phyloP scores from a whole-genome alignment of 2,888 invertebrate species.

The Pristionchus entomophagus region DNA sequence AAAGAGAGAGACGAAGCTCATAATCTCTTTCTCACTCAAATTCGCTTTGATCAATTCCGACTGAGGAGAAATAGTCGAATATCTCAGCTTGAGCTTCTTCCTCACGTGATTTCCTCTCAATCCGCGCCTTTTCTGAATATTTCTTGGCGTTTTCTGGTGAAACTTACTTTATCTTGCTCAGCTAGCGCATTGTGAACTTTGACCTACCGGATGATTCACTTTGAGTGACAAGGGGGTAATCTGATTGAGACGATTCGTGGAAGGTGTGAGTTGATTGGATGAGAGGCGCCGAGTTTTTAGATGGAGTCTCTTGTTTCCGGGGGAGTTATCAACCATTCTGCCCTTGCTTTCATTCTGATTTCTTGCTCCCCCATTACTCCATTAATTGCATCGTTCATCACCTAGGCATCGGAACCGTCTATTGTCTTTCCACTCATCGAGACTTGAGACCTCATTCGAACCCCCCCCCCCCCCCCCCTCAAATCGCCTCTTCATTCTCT shows the following conservation, averaged over 20 bases:
- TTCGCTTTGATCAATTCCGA: constrained; percentile 41
- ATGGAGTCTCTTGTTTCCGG: background rate
- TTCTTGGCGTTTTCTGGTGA: background rate
- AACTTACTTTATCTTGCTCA: background rate
- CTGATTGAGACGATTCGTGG: background rate
- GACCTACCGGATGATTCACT: background rate
- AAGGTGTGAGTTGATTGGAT: constrained; percentile 1
- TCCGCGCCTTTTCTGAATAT: background rate
- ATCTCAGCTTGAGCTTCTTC: constrained; percentile 21
- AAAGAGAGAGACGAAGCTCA: constrained; percentile 39
- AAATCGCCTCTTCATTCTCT: background rate
- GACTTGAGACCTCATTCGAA: background rate
- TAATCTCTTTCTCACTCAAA: constrained; percentile 41
- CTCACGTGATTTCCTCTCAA: constrained; percentile 20
- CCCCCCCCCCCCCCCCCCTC: background rate
- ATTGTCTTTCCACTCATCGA: background rate
- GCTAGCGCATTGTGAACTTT: background rate
- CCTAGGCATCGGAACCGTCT: background rate
- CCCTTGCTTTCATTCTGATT: background rate
- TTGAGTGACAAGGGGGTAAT: background rate
- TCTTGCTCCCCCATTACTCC: background rate
- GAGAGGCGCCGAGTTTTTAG: background rate
- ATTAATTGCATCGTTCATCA: background rate
- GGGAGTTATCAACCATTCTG: background rate
- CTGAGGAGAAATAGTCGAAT: constrained; percentile 33